A percentile compares a stretch with the other conserved stretches of the same genome.
phyloP scores from a whole-genome alignment of 2,797 vertebrate genomes.

The Notamacropus eugenii region DNA sequence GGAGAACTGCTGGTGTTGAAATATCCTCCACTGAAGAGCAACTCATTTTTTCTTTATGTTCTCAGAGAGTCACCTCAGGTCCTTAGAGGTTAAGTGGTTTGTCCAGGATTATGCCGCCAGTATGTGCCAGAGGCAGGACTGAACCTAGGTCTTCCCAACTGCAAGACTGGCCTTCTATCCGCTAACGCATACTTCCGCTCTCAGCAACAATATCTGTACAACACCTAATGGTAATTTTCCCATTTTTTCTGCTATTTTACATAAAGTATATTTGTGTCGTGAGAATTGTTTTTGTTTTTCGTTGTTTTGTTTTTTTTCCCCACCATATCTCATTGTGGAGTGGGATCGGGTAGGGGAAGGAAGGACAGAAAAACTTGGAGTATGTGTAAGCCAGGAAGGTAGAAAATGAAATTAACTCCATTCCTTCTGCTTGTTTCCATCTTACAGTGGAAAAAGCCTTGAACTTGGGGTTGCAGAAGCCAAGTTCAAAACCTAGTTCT shows the following conservation, averaged over 20 bases:
- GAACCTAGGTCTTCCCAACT: not conserved
- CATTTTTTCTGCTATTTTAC: slow-evolving; percentile 50
- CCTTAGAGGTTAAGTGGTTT: not conserved
- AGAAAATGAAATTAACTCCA: not conserved
- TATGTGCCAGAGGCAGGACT: not conserved
- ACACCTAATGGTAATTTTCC: slow-evolving; percentile 57
- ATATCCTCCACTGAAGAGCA: not conserved
- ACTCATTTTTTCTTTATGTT: not conserved
- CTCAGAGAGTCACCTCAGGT: not conserved
- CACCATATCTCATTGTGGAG: not conserved
- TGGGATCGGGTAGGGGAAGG: not conserved
- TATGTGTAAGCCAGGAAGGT: not conserved
- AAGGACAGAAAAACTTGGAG: not conserved
- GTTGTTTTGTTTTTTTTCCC: not conserved
- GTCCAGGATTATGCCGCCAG: not conserved
- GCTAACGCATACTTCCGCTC: not conserved
- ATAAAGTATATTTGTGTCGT: slow-evolving; percentile 28
- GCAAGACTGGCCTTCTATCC: not conserved
- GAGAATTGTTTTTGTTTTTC: not conserved
- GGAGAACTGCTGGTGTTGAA: not conserved
- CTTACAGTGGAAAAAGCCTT: not conserved
- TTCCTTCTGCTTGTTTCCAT: not conserved
- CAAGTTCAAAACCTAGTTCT: not conserved
- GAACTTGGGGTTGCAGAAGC: not conserved
- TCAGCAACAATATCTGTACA: slow-evolving; percentile 59